Conservation (phyloP, 2,797 vertebrate species). For the Chaetodon trifasciatus region DNA sequence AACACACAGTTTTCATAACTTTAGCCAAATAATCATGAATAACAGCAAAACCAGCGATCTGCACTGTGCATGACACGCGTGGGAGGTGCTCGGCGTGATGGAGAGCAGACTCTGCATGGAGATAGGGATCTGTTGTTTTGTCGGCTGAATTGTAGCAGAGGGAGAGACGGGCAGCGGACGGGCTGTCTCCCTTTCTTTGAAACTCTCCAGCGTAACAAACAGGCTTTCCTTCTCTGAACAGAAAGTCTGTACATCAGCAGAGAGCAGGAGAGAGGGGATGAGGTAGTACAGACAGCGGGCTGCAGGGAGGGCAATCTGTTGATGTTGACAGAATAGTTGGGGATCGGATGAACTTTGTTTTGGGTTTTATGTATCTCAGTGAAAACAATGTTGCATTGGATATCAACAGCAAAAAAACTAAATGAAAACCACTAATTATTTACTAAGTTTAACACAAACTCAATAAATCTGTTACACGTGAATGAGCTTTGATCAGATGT, state of each 20-base stretch:
- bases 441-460: not conserved
- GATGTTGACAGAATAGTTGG: conserved; percentile 72
- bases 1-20: conserved; percentile 17
- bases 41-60: conserved; percentile 34
- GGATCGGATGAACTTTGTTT: conserved; percentile 51
- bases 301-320: conserved; percentile 59
- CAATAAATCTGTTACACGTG: not conserved
- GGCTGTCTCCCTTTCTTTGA: conserved; percentile 82
- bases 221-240: conserved; percentile 87
- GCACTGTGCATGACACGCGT: conserved; percentile 38
- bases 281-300: conserved; percentile 62
- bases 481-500: conserved; percentile 1
- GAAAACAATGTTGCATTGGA: conserved; percentile 10
- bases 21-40: conserved; percentile 5
- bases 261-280: conserved; percentile 78
- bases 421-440: not conserved
- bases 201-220: conserved; percentile 88
- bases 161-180: conserved; percentile 64
- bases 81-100: conserved; percentile 47
- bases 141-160: conserved; percentile 69
- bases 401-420: not conserved
- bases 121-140: conserved; percentile 84
- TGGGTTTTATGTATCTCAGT: conserved; percentile 27
- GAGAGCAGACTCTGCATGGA: conserved; percentile 61
- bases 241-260: conserved; percentile 87